A percentile compares a stretch with the other conserved stretches of the same genome.
phyloP scores from a whole-genome alignment of 2,797 vertebrate genomes.

The Simalia tracyae region DNA sequence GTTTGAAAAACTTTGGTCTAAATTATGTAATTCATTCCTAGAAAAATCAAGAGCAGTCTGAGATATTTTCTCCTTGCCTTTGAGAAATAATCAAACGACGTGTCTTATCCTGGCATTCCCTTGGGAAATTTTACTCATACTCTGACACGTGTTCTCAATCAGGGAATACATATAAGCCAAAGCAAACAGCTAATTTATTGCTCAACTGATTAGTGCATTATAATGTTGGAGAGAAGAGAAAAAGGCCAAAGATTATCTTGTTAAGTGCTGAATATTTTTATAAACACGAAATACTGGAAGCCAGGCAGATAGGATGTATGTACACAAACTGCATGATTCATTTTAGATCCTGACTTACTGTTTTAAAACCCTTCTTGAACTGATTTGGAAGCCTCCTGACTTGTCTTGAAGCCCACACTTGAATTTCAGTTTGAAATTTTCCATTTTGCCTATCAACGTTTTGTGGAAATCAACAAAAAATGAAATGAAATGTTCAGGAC shows the following conservation, averaged over 20 bases:
- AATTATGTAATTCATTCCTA: background rate
- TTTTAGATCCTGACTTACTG: too few relatives aligned
- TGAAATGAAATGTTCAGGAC: too few relatives aligned
- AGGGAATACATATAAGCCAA: background rate
- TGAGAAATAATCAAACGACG: constrained; percentile 1
- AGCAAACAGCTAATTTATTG: background rate
- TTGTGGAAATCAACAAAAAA: too few relatives aligned
- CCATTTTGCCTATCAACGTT: too few relatives aligned
- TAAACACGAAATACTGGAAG: background rate
- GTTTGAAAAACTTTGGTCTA: background rate
- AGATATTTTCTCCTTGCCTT: background rate
- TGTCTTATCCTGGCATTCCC: background rate
- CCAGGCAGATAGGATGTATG: background rate
- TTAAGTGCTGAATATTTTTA: background rate
- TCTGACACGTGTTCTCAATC: background rate
- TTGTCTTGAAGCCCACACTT: too few relatives aligned
- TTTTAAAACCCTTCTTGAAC: too few relatives aligned
- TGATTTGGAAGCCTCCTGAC: too few relatives aligned
- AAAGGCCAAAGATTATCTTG: background rate
- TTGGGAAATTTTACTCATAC: background rate
- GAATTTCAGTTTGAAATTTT: too few relatives aligned
- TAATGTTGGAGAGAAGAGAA: background rate
- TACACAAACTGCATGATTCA: background rate
- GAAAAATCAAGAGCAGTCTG: background rate
- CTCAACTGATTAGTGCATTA: background rate